Base-by-base conservation (phyloP, 2,888 invertebrate species). In the Panorpa germanica region DNA sequence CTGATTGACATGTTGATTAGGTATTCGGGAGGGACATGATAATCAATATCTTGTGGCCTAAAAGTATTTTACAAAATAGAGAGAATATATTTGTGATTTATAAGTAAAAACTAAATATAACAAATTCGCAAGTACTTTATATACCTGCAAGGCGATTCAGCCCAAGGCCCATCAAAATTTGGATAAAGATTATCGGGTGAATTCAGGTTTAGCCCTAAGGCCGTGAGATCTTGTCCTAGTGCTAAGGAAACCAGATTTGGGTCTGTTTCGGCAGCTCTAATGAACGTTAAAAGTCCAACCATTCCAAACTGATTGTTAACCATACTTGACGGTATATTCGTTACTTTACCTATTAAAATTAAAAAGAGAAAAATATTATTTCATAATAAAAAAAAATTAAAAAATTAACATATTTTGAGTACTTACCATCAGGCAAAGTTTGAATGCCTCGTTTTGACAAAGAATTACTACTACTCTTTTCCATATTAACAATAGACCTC, bases 241-340 rank as follows among this genome's bases (percentile, higher is more conserved):
- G 96, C 95, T 51, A 99, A 59, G 35, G 91, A 86, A 41, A 95
- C 91, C 48, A 98, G 66, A 57, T 90, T 90, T 31, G 88, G 91
- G 61, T 96, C 93, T 34, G 88, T 82, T 60, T 98, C 96, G 37
- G 95, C 91, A 39, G 93, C 91, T 50, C 95, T 70, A 44, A 99
- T 93, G 60, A 96, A 96, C 42, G 96, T 91, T 55, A 99, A 63
- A 44, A 99, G 68, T 27, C 98, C 98, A 41, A 96, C 93, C 65
- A 99, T 96, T 45, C 98, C 98, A 57, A 93, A 98, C 63, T 98
- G 98, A 61, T 99, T 98, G 45, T 82, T 85, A 41, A 99, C 88
- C 96, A 99, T 98, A 50, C 86, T 86, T 42, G 77, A 74, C 38
- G 98, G 98, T 63, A 99, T 96, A 62, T 95, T 93, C 53, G 93